phyloP scores from a whole-genome alignment of 2,113 vertebrate genomes.

The Heterotis niloticus region DNA sequence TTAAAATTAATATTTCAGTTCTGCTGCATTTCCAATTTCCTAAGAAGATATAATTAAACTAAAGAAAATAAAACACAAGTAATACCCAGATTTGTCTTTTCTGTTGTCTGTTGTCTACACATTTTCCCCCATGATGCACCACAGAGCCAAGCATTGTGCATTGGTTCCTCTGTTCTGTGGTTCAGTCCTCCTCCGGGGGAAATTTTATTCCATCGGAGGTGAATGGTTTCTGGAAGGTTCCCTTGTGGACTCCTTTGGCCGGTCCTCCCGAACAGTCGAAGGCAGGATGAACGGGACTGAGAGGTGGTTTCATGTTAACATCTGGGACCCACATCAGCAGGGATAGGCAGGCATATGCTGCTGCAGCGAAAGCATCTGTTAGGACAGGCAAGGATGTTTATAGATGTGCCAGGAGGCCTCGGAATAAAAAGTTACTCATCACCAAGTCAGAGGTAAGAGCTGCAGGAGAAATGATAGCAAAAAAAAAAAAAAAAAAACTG shows the following conservation, averaged over 20 bases:
- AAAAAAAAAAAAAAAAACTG: too few species aligned
- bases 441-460: slow-evolving; percentile 8
- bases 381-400: slow-evolving; percentile 15
- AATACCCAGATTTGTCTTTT: background rate
- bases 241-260: background rate
- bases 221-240: background rate
- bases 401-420: background rate
- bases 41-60: slow-evolving; percentile 42
- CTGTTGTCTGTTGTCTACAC: background rate
- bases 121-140: background rate
- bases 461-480: background rate
- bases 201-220: background rate
- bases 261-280: background rate
- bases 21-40: slow-evolving; percentile 36
- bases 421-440: slow-evolving; percentile 15
- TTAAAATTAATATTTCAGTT: slow-evolving; percentile 31
- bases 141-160: background rate
- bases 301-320: slow-evolving; percentile 5
- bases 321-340: background rate
- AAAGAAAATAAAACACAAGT: slow-evolving; percentile 20
- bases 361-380: slow-evolving; percentile 15
- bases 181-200: background rate
- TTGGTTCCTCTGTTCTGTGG: background rate
- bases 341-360: slow-evolving; percentile 13
- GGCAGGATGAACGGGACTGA: background rate